These are phyloP conservation scores for Anolis carolinensis DNA, from an alignment of 2,113 vertebrate species.

Conservation along the genomic window DNA sequence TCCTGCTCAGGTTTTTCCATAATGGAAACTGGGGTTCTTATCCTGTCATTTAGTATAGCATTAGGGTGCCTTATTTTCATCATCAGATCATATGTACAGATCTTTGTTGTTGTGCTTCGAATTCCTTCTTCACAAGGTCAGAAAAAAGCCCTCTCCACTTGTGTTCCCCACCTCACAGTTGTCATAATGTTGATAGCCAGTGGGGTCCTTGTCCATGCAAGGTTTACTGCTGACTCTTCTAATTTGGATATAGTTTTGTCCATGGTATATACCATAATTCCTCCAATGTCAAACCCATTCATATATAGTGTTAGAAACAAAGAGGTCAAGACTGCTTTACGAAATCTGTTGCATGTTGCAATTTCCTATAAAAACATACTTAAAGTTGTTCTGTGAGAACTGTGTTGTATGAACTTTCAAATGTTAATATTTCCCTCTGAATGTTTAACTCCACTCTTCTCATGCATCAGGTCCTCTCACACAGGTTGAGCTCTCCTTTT, in stretches of 20 bases:
- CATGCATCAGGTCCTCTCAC: too few relatives aligned
- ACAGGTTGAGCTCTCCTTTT: too few relatives aligned
- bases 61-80: background rate
- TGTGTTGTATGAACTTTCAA: too few relatives aligned
- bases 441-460: too few relatives aligned
- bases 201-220: background rate
- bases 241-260: background rate
- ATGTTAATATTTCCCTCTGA: too few relatives aligned
- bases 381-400: too few relatives aligned
- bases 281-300: background rate
- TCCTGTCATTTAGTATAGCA: background rate
- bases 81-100: background rate
- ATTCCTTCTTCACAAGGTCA: background rate
- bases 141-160: background rate
- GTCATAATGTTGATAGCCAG: background rate
- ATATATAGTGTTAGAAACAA: slow-evolving; percentile 11
- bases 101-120: background rate
- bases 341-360: background rate
- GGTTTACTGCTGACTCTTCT: background rate
- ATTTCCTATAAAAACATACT: background rate
- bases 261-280: background rate
- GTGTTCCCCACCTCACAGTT: background rate
- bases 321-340: background rate
- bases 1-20: background rate
- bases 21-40: background rate